Evolutionary conservation across 2,888 invertebrate genomes (phyloP), one percentile per base, ranked within the genome.

Genomic region (Diachrysia chrysitis): DNA sequence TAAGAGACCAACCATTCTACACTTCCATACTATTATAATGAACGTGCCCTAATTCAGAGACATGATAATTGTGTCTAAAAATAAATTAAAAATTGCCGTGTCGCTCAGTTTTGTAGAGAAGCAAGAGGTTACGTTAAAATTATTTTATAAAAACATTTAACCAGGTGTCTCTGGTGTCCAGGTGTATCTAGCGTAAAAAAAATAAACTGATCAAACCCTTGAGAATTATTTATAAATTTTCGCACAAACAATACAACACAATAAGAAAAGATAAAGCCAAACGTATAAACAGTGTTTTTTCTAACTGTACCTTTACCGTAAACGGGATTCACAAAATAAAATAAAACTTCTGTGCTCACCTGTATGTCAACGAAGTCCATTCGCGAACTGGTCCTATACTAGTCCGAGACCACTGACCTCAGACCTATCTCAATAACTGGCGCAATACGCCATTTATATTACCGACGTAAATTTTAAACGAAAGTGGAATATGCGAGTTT

Each of bases 361-460:
- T 42, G 21, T 19, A 16, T 19, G 42, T 42, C 42, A 37, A 37
- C 7, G 25, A 7, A 57, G 54, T 56, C 51, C 14, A 12, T 25
- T 35, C 19, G 16, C 29, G 63, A 76, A 76, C 63, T 58, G 58
- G 59, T 71, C 37, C 29, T 42, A 58, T 46, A 62, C 71, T 71
- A 19, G 14, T 35, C 51, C n/a, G 21, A 25, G 57, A 37, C 35
- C n/a, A 51, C 46, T 76, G 64, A 76, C 64, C 77, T 64, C 77
- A 71, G 76, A n/a, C 19, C 21, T 19, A 51, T 76, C 55, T 35
- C 32, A 32, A 64, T 76, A 62, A 64, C 55, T 58, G 60, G 61
- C 51, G 42, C 58, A 57, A 23, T 64, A 19, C 59, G 29, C 58
- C 37, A 57, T 62, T 59, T 53, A 32, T 65, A 77, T 65, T 58